These are phyloP conservation scores for Mesochorus sp. DNA, from an alignment of 2,888 invertebrate genomes.

Conservation along the genomic window DNA sequence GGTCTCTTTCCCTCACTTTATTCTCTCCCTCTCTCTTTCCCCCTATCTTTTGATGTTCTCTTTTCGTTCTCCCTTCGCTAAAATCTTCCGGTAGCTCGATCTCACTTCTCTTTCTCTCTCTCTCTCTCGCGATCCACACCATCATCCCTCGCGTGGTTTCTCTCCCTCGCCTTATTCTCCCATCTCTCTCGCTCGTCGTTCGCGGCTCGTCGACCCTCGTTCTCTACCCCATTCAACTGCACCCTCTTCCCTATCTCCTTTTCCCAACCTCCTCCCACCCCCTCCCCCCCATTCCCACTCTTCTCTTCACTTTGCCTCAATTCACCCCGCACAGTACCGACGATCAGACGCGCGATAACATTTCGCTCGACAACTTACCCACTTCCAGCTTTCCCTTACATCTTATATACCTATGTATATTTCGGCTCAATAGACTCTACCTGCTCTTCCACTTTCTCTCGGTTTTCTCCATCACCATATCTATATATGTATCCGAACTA, in stretches of 20 bases:
- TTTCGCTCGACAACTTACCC: slow-evolving; percentile 80
- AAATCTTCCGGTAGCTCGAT: slow-evolving; percentile 55
- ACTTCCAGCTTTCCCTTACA: slow-evolving; percentile 72
- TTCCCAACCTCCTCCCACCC: no score
- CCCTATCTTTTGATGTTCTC: slow-evolving; percentile 60
- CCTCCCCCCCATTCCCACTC: no score
- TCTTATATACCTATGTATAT: slow-evolving; percentile 1
- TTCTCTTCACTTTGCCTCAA: slow-evolving; percentile 59
- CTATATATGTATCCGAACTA: neutral
- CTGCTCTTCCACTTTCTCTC: slow-evolving; percentile 43
- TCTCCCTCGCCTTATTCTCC: slow-evolving; percentile 28
- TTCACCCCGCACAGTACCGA: slow-evolving; percentile 72
- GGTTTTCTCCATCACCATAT: slow-evolving; percentile 4
- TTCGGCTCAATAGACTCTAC: slow-evolving; percentile 30
- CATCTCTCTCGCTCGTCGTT: slow-evolving; percentile 51
- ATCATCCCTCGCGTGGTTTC: slow-evolving; percentile 47
- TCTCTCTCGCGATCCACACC: slow-evolving; percentile 63
- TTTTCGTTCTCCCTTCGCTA: slow-evolving; percentile 61
- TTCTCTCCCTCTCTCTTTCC: slow-evolving; percentile 66
- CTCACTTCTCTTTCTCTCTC: slow-evolving; percentile 43
- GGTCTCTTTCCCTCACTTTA: slow-evolving; percentile 67
- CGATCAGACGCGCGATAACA: slow-evolving; percentile 79
- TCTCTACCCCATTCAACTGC: slow-evolving; percentile 76
- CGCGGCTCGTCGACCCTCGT: slow-evolving; percentile 73
- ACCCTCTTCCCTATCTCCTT: neutral